A percentile compares a stretch with the other conserved stretches of the same genome.
These are phyloP conservation scores for Tetramorium bicarinatum DNA, from an alignment of 2,888 invertebrate genomes.

Conservation along the genomic window DNA sequence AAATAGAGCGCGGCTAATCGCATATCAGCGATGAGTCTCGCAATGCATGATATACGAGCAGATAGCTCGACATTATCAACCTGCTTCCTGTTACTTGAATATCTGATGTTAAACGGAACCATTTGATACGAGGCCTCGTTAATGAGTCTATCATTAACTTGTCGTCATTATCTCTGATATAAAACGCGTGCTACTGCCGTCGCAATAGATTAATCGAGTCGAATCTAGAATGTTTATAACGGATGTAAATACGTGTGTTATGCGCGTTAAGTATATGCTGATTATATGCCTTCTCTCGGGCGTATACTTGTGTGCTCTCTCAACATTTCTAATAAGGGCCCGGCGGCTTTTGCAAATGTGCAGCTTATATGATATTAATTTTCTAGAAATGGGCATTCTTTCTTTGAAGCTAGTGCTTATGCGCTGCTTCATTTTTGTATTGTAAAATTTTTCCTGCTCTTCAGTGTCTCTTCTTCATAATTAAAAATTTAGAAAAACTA, in stretches of 20 bases:
- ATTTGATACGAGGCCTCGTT: constrained; percentile 71
- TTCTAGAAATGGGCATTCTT: neutral
- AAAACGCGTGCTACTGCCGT: constrained; percentile 67
- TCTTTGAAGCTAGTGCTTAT: neutral
- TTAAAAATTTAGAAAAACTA: neutral
- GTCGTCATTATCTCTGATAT: constrained; percentile 73
- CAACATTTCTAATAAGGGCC: constrained; percentile 39
- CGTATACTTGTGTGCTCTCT: constrained; percentile 44
- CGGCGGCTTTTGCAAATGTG: constrained; percentile 25
- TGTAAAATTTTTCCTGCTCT: neutral
- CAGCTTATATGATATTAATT: neutral
- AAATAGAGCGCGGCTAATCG: constrained; percentile 67
- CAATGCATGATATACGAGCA: constrained; percentile 56
- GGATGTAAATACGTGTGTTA: constrained; percentile 70
- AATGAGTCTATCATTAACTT: constrained; percentile 75
- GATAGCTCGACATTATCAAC: constrained; percentile 66
- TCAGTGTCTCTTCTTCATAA: neutral
- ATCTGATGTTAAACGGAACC: constrained; percentile 73
- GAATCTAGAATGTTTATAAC: constrained; percentile 73
- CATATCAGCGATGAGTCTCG: constrained; percentile 54
- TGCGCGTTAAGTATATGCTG: constrained; percentile 64
- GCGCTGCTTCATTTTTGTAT: neutral
- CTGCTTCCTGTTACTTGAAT: constrained; percentile 70
- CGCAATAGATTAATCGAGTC: constrained; percentile 73
- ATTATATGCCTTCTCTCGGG: constrained; percentile 66